These are phyloP conservation scores for Sylvietta virens DNA, from an alignment of 2,113 vertebrate species.

Conservation along the genomic window DNA sequence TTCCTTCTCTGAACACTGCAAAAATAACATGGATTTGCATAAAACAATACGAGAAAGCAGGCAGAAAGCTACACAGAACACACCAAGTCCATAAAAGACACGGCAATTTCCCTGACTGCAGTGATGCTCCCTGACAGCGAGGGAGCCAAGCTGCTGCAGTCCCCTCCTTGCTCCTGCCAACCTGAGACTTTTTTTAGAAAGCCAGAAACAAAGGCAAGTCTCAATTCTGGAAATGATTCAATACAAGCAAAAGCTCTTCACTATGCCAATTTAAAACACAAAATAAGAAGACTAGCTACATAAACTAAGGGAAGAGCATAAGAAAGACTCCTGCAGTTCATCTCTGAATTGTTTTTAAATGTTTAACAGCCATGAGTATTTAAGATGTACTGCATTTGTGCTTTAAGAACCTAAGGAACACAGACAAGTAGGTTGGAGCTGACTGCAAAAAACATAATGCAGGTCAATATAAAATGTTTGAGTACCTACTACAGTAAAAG, in stretches of 20 bases:
- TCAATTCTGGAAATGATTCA: background rate
- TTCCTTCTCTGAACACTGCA: background rate
- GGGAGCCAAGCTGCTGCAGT: conserved; percentile 25
- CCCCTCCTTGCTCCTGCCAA: background rate
- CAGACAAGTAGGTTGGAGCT: background rate
- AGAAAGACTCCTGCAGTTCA: background rate
- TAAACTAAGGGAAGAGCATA: background rate
- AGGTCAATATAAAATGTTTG: background rate
- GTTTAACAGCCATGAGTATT: background rate
- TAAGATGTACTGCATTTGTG: background rate
- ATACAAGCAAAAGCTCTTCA: background rate
- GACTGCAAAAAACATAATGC: background rate
- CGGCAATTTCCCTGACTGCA: conserved; percentile 5
- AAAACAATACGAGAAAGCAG: background rate
- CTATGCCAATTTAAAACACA: background rate
- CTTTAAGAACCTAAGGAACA: background rate
- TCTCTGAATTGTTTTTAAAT: background rate
- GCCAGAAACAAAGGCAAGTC: background rate
- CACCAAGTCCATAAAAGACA: background rate
- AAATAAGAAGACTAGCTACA: background rate
- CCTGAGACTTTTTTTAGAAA: background rate
- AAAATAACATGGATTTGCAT: background rate
- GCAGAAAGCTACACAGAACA: background rate
- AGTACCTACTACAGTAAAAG: background rate
- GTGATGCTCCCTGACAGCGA: background rate